Evolutionary conservation across 2,888 invertebrate species (phyloP).

Genomic region (Camponotus fellah): DNA sequence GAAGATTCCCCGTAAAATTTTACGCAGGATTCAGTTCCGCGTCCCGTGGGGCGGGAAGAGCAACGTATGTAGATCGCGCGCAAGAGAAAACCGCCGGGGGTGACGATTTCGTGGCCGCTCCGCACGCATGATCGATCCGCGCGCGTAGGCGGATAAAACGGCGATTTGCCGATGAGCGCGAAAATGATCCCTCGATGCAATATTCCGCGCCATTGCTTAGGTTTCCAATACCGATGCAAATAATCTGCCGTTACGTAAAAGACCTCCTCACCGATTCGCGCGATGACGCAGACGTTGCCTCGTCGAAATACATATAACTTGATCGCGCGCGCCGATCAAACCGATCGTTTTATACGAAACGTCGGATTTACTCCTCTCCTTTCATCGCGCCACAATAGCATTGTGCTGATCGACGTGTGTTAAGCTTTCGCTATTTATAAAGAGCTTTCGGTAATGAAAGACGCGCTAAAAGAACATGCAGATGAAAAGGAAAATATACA

Average conservation of each 20-base stretch:
- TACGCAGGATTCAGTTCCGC: constrained; percentile 65
- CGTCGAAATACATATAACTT: background rate
- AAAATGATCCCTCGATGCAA: constrained; percentile 14
- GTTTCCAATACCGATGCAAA: constrained; percentile 28
- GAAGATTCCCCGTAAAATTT: constrained; percentile 62
- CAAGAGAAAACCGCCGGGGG: constrained; percentile 55
- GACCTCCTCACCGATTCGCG: background rate
- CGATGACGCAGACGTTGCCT: background rate
- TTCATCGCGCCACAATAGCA: background rate
- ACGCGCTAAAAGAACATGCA: background rate
- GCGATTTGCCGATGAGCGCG: constrained; percentile 25
- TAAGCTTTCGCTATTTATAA: background rate
- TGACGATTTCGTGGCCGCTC: constrained; percentile 45
- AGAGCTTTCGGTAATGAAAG: constrained; percentile 20
- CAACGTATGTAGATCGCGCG: constrained; percentile 64
- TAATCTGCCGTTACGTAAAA: constrained; percentile 42
- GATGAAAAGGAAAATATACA: background rate
- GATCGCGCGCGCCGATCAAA: constrained; percentile 5
- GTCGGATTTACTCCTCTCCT: background rate
- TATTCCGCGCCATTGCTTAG: constrained; percentile 38
- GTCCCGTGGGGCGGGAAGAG: constrained; percentile 63
- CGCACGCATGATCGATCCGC: constrained; percentile 63
- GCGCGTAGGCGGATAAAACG: constrained; percentile 15
- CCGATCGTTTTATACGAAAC: background rate
- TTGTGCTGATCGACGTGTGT: constrained; percentile 1